These are phyloP conservation scores for Trypoxylon attenuatum DNA, from an alignment of 2,888 invertebrate genomes.

Conservation along the genomic window DNA sequence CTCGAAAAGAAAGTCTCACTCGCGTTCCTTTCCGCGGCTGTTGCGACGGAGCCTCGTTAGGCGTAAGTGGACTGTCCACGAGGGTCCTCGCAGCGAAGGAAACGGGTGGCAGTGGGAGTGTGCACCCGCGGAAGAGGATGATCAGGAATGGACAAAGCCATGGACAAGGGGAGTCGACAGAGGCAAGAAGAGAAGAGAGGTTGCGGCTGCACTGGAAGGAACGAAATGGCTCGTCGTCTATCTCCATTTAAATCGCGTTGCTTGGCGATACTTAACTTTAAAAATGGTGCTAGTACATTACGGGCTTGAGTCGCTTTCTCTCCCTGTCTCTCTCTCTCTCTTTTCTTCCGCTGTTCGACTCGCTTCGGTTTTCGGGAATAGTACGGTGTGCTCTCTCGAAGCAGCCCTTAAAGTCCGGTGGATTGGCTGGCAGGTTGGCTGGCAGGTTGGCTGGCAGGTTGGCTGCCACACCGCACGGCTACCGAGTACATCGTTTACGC, in stretches of 20 bases:
- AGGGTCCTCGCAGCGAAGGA: conserved; percentile 13
- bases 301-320: conserved; percentile 34
- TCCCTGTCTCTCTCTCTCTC: conserved; percentile 8
- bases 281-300: conserved; percentile 64
- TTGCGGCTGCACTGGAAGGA: conserved; percentile 15
- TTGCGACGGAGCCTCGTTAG: conserved; percentile 23
- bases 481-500: conserved; percentile 62
- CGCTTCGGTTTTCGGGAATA: too few species aligned
- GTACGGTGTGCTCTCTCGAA: too few species aligned
- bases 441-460: conserved; percentile 10
- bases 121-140: too few species aligned
- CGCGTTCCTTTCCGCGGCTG: conserved; percentile 7
- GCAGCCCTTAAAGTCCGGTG: conserved; percentile 42
- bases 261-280: conserved; percentile 62
- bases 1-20: too few species aligned
- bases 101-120: conserved; percentile 9
- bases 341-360: conserved; percentile 2
- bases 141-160: conserved; percentile 19
- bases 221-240: conserved; percentile 57
- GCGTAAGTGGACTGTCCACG: conserved; percentile 10
- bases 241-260: conserved; percentile 66
- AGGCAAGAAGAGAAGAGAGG: conserved; percentile 11
- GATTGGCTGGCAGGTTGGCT: background rate
- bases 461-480: conserved; percentile 20
- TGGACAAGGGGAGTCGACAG: background rate